Evolutionary conservation across 30 jellyfish, hydroid and myxozoan genomes (phyloP).

Genomic region (Hydractinia symbiolongicarpus): DNA sequence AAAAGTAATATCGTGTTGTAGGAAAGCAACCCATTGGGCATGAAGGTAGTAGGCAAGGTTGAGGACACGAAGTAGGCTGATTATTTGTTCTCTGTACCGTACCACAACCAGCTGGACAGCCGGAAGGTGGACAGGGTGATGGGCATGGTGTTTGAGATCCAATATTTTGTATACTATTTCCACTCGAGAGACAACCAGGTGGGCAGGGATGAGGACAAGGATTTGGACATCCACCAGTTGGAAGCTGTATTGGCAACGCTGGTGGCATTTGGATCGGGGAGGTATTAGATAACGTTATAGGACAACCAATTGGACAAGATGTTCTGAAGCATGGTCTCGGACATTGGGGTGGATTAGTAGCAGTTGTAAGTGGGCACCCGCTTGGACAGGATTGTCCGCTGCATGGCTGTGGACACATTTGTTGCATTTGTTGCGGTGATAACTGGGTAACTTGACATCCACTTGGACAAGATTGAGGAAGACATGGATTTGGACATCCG

Average conservation of each 20-base stretch:
- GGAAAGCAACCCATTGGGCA: constrained; percentile 22
- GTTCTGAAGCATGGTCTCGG: neutral
- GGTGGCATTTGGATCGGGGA: neutral
- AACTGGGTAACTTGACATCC: constrained; percentile 32
- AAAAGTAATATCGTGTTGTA: constrained; percentile 8
- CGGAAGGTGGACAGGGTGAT: constrained; percentile 30
- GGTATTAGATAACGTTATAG: neutral
- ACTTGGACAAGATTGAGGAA: constrained; percentile 28
- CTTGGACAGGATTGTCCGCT: constrained; percentile 28
- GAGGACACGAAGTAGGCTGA: neutral
- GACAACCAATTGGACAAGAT: constrained; percentile 32
- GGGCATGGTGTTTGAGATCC: constrained; percentile 26
- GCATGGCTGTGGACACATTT: constrained; percentile 40
- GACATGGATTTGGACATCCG: constrained; percentile 34
- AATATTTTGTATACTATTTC: neutral
- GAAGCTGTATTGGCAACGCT: neutral
- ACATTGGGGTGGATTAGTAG: constrained; percentile 20
- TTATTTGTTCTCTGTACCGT: neutral
- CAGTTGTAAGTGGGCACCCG: constrained; percentile 34
- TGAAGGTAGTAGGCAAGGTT: neutral
- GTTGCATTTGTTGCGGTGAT: neutral
- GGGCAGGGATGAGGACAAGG: constrained; percentile 80
- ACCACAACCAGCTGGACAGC: constrained; percentile 32
- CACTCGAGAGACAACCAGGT: constrained; percentile 45
- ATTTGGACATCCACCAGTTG: constrained; percentile 58